These are phyloP conservation scores for Geothlypis trichas DNA, from an alignment of 2,113 vertebrate species.

Conservation along the genomic window DNA sequence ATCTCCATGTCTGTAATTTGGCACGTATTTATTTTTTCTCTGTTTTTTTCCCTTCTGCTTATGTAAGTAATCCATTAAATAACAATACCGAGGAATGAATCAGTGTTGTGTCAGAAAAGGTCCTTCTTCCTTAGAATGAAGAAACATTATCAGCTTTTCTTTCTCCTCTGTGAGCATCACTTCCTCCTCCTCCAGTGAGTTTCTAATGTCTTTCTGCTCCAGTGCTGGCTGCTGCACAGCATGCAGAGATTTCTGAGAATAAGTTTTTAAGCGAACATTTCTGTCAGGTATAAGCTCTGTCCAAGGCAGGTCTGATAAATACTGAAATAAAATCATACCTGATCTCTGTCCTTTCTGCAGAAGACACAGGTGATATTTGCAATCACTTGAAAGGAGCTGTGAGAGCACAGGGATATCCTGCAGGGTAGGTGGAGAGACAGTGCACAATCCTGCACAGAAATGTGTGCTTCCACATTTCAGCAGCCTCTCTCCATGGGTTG, in stretches of 20 bases:
- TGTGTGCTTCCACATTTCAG: background rate
- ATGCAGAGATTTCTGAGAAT: background rate
- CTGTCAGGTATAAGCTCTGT: background rate
- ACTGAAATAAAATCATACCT: background rate
- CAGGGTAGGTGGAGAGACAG: accelerated
- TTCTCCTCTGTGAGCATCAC: background rate
- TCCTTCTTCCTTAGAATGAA: background rate
- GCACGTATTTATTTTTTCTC: background rate
- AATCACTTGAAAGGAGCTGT: background rate
- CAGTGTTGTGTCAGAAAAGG: background rate
- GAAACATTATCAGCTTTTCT: background rate
- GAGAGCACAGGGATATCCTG: background rate
- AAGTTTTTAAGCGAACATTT: background rate
- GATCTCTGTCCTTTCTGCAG: background rate
- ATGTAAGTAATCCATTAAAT: background rate
- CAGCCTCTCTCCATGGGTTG: background rate
- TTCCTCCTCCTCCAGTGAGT: background rate
- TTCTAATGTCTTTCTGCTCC: background rate
- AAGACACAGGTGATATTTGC: background rate
- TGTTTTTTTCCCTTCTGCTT: background rate
- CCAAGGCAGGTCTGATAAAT: background rate
- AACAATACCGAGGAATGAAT: background rate
- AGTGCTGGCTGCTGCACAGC: background rate
- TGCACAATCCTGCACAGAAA: background rate
- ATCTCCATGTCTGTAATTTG: background rate